Base-by-base conservation (phyloP, 1,140 invertebrate genomes). In the Drosophila suzukii region DNA sequence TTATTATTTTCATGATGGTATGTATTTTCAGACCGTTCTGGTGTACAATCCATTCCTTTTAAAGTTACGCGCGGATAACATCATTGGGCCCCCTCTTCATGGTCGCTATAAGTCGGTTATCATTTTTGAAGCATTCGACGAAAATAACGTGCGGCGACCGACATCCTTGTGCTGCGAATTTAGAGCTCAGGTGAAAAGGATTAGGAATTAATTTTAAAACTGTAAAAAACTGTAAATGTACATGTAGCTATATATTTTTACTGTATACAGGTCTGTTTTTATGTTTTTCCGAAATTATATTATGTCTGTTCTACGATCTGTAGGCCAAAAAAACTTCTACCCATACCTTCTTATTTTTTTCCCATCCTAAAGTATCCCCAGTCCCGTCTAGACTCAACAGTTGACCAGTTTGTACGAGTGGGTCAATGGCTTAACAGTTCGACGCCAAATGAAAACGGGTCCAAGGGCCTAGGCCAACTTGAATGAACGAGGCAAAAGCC, bases 71-170 rank as follows among this genome's bases (percentile, higher is more conserved):
- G 3, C 50, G 5, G 7, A 2, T 3, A 76, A 70, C 32, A 44
- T 86, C 6, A 50, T 60, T 7, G 82, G 66, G 0, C 11, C 59
- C 4, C 24, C 15, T 10, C 47, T 81, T 2, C 8, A 41, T 7
- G 82, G 82, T n/a, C 78, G 79, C 44, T 86, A 86, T 27, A 86
- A 86, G n/a, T 6, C 75, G 10, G 56, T 81, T 20, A 1, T 66
- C 12, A 62, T 38, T 1, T 7, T 86, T 15, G 82, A 86, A 12
- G 78, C 83, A 0, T 81, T 86, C 27, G 83, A 86, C 46, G 38
- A 56, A 0, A 65, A 43, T 13, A 73, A 79, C 38, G 2, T 46
- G 0, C 62, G 43, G 24, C 83, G 78, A 0, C 61, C 32, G 3
- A 49, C 60, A 1, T 58, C 47, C 6, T 36, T 82, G 43, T 86